Conservation (phyloP, 2,797 vertebrate species). For the Chaetophractus vellerosus region DNA sequence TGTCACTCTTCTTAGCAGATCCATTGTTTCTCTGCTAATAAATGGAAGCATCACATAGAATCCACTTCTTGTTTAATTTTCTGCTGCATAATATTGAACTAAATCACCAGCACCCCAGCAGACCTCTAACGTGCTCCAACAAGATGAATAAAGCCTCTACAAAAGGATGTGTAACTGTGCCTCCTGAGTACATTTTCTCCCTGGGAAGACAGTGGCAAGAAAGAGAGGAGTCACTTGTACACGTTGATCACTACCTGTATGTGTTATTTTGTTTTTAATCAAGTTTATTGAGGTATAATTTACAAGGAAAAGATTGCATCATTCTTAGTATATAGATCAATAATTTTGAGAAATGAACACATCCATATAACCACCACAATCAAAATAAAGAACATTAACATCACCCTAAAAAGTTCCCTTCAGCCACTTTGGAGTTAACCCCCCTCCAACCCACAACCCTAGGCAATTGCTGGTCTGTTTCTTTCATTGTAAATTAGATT, state of each 20-base stretch:
- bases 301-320: neutral
- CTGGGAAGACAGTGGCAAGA: neutral
- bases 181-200: neutral
- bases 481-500: neutral
- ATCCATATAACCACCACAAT: neutral
- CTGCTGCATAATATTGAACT: neutral
- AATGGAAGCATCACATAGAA: constrained; percentile 1
- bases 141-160: neutral
- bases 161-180: neutral
- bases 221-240: neutral
- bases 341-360: neutral
- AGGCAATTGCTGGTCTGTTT: neutral
- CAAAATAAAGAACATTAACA: neutral
- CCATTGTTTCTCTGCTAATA: constrained; percentile 68
- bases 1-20: constrained; percentile 55
- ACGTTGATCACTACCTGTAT: no score
- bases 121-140: neutral
- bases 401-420: neutral
- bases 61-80: constrained; percentile 55
- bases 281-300: neutral
- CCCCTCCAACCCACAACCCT: neutral
- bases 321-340: neutral
- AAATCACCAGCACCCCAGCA: neutral
- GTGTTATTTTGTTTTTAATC: neutral
- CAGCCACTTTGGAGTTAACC: neutral